Evolutionary conservation across 2,113 vertebrate genomes (phyloP), one percentile per base, ranked within the genome.

Genomic region (Lasiurus borealis): DNA sequence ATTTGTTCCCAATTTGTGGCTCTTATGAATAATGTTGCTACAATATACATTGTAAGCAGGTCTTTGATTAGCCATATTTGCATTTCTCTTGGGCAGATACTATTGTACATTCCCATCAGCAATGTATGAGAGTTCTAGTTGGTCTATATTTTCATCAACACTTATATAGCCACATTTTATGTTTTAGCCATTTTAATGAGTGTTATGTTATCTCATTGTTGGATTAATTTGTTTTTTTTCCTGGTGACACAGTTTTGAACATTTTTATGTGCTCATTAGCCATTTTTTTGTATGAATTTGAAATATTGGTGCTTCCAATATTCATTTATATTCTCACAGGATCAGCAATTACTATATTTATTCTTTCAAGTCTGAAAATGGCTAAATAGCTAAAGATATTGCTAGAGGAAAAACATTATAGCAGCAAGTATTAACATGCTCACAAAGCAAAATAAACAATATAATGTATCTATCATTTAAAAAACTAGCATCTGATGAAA

Each of bases 251-350:
- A 29, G 68, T 46, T 62, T 93, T 93, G 36, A 69, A 52, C 8
- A 18, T 85, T 15, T 82, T 91, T 76, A 50, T 57, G 15, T 75
- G 11, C 5, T 88, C 68, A 31, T 50, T 86, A 23, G 64, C 68
- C 64, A 69, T 68, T 81, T 92, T 84, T 84, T 66, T 80, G 40
- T 40, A 96, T 73, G 54, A 68, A 54, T 92, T 95, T 89, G 75
- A 84, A 78, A 92, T 29, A 92, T 93, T 97, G 62, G 95, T 98
- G 57, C 95, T 98, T 97, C 97, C 98, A 94, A 97, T 98, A 98
- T 97, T 96, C 93, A 98, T 98, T 98, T 98, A 98, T 97, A 98
- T 98, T 98, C 96, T 98, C 96, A 97, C 71, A 98, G 96, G 95
- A 97, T 98, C 95, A 97, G 90, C 93, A 98, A 94, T 94, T 82